Evolutionary conservation across 2,888 invertebrate genomes (phyloP).

Genomic region (Campaea margaritaria): DNA sequence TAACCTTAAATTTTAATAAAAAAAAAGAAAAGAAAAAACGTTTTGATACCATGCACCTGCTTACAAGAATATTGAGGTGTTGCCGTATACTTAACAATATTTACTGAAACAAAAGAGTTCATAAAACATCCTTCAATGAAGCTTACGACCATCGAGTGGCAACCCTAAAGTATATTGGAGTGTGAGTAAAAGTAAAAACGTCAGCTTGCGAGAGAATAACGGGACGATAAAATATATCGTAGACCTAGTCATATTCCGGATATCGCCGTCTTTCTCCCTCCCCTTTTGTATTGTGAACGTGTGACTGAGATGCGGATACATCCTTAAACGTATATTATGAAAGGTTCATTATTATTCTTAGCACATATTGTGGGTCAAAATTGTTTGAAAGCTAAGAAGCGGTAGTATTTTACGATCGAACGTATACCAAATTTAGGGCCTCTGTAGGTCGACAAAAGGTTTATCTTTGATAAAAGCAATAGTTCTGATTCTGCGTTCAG

Average conservation of each 20-base stretch:
- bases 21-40: neutral
- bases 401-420: conserved; percentile 1
- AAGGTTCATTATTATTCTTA: conserved; percentile 26
- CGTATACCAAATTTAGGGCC: neutral
- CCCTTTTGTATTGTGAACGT: conserved; percentile 1
- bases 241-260: conserved; percentile 27
- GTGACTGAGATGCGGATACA: conserved; percentile 21
- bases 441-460: neutral
- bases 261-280: conserved; percentile 27
- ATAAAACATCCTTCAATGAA: conserved; percentile 23
- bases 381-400: conserved; percentile 27
- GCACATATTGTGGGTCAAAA: conserved; percentile 30
- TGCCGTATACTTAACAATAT: neutral
- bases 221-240: conserved; percentile 43
- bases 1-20: too few relatives aligned
- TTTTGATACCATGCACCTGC: too few relatives aligned
- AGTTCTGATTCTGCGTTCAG: too few relatives aligned
- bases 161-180: conserved; percentile 33
- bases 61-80: neutral
- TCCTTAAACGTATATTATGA: conserved; percentile 27
- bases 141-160: conserved; percentile 22
- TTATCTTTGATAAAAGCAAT: neutral
- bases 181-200: conserved; percentile 36
- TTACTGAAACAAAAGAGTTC: conserved; percentile 10
- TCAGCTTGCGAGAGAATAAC: conserved; percentile 47